Conservation (phyloP, 1,140 invertebrate species). For the Drosophila suzukii region DNA sequence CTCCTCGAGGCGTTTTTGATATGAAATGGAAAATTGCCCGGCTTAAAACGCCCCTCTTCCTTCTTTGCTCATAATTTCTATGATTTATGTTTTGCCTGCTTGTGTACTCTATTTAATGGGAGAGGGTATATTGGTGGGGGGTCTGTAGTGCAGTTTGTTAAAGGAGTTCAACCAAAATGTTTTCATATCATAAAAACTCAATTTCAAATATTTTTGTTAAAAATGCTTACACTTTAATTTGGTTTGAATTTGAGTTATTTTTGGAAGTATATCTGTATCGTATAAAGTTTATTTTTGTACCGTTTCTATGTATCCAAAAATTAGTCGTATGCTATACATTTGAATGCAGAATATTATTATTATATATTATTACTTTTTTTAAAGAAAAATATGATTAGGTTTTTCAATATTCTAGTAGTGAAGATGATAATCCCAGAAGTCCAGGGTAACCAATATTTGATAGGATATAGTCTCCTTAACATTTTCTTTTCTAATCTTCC, state of each 20-base stretch:
- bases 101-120: conserved; percentile 7
- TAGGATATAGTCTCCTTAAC: not conserved
- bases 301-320: too few relatives aligned
- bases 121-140: conserved; percentile 1
- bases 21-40: conserved; percentile 73
- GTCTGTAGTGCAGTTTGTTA: not conserved
- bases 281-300: too few relatives aligned
- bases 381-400: too few relatives aligned
- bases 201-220: too few relatives aligned
- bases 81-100: conserved; percentile 70
- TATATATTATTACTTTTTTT: too few relatives aligned
- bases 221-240: too few relatives aligned
- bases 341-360: too few relatives aligned
- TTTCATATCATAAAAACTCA: too few relatives aligned
- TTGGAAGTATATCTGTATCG: too few relatives aligned
- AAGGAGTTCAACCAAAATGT: not conserved
- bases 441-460: conserved; percentile 5
- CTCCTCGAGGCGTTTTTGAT: conserved; percentile 54
- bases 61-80: conserved; percentile 66
- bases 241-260: too few relatives aligned
- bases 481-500: conserved; percentile 11
- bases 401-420: not conserved
- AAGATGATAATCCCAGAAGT: not conserved
- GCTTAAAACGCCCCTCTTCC: conserved; percentile 21
- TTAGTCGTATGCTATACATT: too few relatives aligned